phyloP scores from a whole-genome alignment of 2,888 invertebrate species.

The Pammene aurita region DNA sequence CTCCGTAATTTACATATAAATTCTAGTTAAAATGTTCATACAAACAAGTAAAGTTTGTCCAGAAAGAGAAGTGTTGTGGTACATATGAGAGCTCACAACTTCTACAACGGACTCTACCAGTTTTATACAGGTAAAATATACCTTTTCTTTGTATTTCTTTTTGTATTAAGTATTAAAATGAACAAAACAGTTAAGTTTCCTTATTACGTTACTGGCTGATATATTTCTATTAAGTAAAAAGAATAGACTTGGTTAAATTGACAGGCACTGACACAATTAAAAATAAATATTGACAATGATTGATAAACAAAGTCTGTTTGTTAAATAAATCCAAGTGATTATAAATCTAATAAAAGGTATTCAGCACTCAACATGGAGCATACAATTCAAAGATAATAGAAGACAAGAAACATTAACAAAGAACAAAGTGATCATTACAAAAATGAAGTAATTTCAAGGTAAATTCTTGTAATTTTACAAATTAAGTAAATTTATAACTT shows the following conservation, averaged over 20 bases:
- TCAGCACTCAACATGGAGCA: constrained; percentile 9
- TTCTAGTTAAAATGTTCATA: no score
- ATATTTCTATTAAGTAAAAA: not conserved
- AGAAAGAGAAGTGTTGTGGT: no score
- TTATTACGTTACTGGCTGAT: constrained; percentile 4
- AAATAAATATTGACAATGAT: constrained; percentile 17
- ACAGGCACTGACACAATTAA: not conserved
- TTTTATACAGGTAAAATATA: no score
- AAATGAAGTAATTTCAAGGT: constrained; percentile 21
- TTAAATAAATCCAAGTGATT: not conserved
- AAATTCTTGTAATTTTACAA: constrained; percentile 3
- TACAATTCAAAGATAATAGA: constrained; percentile 13
- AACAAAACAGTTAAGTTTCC: not conserved
- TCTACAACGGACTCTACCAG: no score
- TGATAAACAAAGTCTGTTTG: constrained; percentile 23
- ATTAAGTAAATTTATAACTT: not conserved
- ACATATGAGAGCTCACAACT: no score
- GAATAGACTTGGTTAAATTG: no score
- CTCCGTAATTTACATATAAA: no score
- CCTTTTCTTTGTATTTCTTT: no score
- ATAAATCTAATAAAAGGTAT: not conserved
- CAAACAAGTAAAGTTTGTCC: no score
- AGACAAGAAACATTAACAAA: constrained; percentile 12
- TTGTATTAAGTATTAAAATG: not conserved
- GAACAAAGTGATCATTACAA: constrained; percentile 22